Percentiles rank a stretch among this genome's conserved stretches.
Evolutionary conservation across 2,888 invertebrate genomes (phyloP).

Genomic region (Sphinx pinastri): DNA sequence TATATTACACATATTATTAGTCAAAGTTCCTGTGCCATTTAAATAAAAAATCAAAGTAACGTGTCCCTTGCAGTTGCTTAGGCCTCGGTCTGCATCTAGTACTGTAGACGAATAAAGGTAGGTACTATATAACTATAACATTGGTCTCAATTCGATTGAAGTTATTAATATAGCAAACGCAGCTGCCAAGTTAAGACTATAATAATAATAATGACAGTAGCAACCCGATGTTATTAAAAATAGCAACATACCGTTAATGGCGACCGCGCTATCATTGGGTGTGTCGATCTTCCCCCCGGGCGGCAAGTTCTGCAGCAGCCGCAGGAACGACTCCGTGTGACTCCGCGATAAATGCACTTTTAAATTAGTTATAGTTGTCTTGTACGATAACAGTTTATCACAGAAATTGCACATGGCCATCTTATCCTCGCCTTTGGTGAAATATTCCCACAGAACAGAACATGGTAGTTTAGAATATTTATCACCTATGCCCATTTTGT

Average conservation of each 20-base stretch:
- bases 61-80: no score
- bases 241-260: background rate
- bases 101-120: no score
- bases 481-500: background rate
- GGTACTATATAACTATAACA: no score
- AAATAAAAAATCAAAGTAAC: no score
- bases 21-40: no score
- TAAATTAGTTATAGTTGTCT: slow-evolving; percentile 27
- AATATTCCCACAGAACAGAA: slow-evolving; percentile 18
- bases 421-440: background rate
- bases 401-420: slow-evolving; percentile 29
- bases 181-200: no score
- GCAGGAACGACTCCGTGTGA: background rate
- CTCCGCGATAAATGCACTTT: slow-evolving; percentile 28
- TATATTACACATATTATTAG: no score
- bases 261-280: background rate
- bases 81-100: no score
- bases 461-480: background rate
- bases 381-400: slow-evolving; percentile 21
- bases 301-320: background rate
- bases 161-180: no score
- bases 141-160: no score
- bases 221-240: background rate
- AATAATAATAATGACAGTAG: background rate
- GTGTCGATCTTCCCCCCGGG: background rate